Evolutionary conservation across 2,797 vertebrate genomes (phyloP).

Genomic region (Acanthiza pusilla): DNA sequence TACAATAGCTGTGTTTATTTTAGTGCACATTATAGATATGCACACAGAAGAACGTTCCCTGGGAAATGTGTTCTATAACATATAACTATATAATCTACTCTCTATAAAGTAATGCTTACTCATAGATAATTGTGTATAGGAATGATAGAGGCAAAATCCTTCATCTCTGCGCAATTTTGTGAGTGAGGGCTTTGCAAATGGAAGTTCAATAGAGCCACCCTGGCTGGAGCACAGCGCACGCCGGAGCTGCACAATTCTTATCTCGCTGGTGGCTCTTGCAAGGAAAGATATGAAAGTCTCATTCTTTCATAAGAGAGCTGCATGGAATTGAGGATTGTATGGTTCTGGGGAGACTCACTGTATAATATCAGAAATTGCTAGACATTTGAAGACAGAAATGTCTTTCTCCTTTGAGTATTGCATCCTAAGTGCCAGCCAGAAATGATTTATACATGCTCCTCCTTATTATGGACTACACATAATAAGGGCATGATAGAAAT

Average conservation of each 20-base stretch:
- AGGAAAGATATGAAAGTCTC: conserved; percentile 65
- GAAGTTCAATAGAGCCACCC: conserved; percentile 47
- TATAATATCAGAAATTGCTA: conserved; percentile 73
- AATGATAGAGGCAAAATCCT: conserved; percentile 5
- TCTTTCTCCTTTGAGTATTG: conserved; percentile 76
- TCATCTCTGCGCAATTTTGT: conserved; percentile 53
- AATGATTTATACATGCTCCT: conserved; percentile 78
- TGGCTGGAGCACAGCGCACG: conserved; percentile 13
- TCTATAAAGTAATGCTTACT: conserved; percentile 7
- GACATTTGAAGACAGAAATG: conserved; percentile 74
- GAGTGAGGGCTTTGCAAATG: conserved; percentile 48
- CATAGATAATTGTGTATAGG: conserved; percentile 32
- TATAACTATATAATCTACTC: neutral
- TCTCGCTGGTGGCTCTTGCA: conserved; percentile 49
- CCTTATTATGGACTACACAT: conserved; percentile 79
- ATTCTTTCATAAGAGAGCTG: conserved; percentile 61
- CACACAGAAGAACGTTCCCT: neutral
- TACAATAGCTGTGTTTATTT: conserved; percentile 25
- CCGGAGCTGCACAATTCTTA: conserved; percentile 41
- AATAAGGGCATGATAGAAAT: conserved; percentile 81
- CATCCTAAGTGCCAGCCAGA: conserved; percentile 74
- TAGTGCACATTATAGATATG: conserved; percentile 4
- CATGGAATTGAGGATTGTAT: conserved; percentile 61
- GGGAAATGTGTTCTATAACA: neutral
- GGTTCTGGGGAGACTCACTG: conserved; percentile 60